These are phyloP conservation scores for Hydrocynus forskahlii DNA, from an alignment of 2,797 vertebrate species.

Conservation along the genomic window DNA sequence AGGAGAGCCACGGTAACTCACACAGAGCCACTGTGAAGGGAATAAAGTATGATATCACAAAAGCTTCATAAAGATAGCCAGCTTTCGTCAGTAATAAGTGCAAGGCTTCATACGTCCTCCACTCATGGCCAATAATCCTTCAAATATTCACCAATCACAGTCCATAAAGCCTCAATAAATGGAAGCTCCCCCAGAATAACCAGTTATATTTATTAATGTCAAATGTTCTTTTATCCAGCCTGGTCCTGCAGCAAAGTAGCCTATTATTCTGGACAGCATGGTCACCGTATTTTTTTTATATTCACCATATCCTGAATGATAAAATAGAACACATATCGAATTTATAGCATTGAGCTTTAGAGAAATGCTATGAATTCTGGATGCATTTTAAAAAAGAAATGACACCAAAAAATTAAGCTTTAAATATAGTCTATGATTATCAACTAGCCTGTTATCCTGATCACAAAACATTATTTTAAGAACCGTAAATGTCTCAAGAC, in stretches of 20 bases:
- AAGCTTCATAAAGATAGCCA: slow-evolving; percentile 58
- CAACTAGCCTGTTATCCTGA: neutral
- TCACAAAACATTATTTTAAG: neutral
- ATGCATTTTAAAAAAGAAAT: neutral
- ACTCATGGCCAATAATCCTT: slow-evolving; percentile 55
- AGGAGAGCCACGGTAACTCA: slow-evolving; percentile 57
- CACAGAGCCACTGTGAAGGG: slow-evolving; percentile 48
- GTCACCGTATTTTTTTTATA: slow-evolving; percentile 5
- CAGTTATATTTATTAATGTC: slow-evolving; percentile 55
- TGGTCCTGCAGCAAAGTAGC: slow-evolving; percentile 34
- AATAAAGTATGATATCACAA: slow-evolving; percentile 58
- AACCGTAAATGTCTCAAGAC: too few species aligned
- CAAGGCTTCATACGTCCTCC: slow-evolving; percentile 50
- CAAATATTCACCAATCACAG: slow-evolving; percentile 58
- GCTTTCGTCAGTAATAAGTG: slow-evolving; percentile 56
- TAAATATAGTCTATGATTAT: neutral
- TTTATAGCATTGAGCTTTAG: neutral
- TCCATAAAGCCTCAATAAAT: slow-evolving; percentile 56
- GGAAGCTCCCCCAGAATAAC: slow-evolving; percentile 46
- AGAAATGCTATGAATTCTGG: neutral
- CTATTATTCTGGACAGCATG: slow-evolving; percentile 15
- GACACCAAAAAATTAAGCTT: neutral
- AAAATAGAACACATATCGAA: neutral
- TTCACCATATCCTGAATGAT: neutral
- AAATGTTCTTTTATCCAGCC: slow-evolving; percentile 48